Evolutionary conservation across 2,888 invertebrate genomes (phyloP).

Genomic region (Mechanitis messenoides): DNA sequence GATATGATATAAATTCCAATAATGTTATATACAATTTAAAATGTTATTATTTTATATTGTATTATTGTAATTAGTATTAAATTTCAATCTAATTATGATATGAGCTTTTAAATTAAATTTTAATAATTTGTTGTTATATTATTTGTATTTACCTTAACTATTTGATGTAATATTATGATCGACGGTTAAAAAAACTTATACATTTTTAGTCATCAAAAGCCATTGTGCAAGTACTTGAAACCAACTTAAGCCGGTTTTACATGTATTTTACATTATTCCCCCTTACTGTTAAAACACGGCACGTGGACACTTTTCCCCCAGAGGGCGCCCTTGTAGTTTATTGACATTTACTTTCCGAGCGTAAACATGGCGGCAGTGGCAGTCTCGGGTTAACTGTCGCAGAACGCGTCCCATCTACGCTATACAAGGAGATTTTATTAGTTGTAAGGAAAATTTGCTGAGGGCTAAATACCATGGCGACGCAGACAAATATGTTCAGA

Average conservation of each 20-base stretch:
- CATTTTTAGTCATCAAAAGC: neutral
- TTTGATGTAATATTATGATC: conserved; percentile 9
- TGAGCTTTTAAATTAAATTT: no score
- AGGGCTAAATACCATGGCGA: conserved; percentile 14
- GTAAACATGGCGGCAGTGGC: conserved; percentile 62
- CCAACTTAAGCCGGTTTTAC: conserved; percentile 29
- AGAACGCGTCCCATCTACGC: conserved; percentile 32
- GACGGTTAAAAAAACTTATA: conserved; percentile 4
- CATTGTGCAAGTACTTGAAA: conserved; percentile 12
- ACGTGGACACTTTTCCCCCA: conserved; percentile 55
- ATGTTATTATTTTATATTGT: no score
- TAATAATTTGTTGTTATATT: no score
- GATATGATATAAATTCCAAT: no score
- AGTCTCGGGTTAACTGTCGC: conserved; percentile 47
- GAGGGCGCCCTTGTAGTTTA: conserved; percentile 64
- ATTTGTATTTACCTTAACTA: neutral
- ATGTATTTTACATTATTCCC: conserved; percentile 43
- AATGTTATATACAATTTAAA: no score
- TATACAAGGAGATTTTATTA: conserved; percentile 25
- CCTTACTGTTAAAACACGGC: conserved; percentile 49
- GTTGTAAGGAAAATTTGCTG: conserved; percentile 25
- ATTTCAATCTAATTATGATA: no score
- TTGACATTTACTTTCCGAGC: conserved; percentile 73
- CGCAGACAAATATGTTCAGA: conserved; percentile 5
- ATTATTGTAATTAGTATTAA: no score